Evolutionary conservation across 2,113 vertebrate genomes (phyloP).

Genomic region (Pedionomus torquatus): DNA sequence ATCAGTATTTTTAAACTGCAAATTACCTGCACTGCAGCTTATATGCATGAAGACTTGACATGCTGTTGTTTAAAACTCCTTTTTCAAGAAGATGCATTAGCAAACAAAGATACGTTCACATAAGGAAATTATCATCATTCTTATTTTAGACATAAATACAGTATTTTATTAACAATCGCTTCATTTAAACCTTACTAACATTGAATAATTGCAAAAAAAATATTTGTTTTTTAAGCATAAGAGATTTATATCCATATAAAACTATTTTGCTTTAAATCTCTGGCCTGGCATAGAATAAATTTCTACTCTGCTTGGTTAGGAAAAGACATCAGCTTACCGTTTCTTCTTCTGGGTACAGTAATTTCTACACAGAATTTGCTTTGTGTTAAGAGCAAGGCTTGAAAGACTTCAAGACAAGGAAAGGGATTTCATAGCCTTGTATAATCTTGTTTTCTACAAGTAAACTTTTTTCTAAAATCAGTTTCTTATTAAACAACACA

Average conservation of each 20-base stretch:
- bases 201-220: neutral
- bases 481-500: neutral
- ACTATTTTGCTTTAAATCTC: neutral
- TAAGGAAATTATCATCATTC: neutral
- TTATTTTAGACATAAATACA: neutral
- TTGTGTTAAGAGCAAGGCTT: neutral
- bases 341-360: neutral
- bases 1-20: neutral
- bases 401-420: neutral
- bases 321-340: neutral
- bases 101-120: neutral
- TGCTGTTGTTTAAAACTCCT: neutral
- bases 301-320: neutral
- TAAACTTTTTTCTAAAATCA: neutral
- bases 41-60: neutral
- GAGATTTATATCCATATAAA: neutral
- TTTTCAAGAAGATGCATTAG: neutral
- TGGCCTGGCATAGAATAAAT: neutral
- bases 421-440: neutral
- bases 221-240: neutral
- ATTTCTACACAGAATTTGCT: neutral
- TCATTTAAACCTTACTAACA: neutral
- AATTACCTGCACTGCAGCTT: neutral
- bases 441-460: neutral
- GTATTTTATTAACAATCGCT: neutral